Conservation (phyloP, 1,140 invertebrate genomes). For the Drosophila cardini region DNA sequence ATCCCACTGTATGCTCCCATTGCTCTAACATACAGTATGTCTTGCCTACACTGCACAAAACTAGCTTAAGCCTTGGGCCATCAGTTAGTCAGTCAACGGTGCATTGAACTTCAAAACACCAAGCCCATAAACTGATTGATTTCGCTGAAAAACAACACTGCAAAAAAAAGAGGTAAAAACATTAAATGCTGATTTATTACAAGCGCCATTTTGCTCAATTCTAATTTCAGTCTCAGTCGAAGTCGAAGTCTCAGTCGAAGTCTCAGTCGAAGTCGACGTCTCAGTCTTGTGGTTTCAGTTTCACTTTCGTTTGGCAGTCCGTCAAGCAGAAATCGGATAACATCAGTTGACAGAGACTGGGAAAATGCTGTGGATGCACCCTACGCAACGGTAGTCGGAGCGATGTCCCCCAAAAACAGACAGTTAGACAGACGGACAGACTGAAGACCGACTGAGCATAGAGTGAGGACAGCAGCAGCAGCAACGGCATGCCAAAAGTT, state of each 20-base stretch:
- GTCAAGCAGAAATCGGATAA: slow-evolving; percentile 52
- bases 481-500: slow-evolving; percentile 75
- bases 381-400: slow-evolving; percentile 64
- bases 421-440: slow-evolving; percentile 6
- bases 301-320: slow-evolving; percentile 48
- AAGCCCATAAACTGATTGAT: slow-evolving; percentile 74
- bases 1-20: slow-evolving; percentile 10
- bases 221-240: slow-evolving; percentile 43
- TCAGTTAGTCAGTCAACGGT: slow-evolving; percentile 10
- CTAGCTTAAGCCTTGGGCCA: slow-evolving; percentile 30
- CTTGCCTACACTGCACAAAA: slow-evolving; percentile 42
- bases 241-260: slow-evolving; percentile 43
- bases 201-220: slow-evolving; percentile 54
- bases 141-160: slow-evolving; percentile 6
- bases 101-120: slow-evolving; percentile 56
- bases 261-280: slow-evolving; percentile 46
- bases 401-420: slow-evolving; percentile 14
- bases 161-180: neutral
- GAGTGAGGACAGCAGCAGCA: slow-evolving; percentile 11
- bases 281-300: slow-evolving; percentile 37
- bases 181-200: slow-evolving; percentile 49
- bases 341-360: slow-evolving; percentile 37
- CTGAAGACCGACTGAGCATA: slow-evolving; percentile 10
- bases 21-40: neutral
- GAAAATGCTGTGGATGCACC: slow-evolving; percentile 64